Percentiles rank a stretch among this genome's conserved stretches.
These are phyloP conservation scores for Lethenteron camtschaticum DNA, from an alignment of 2,113 vertebrate species.

Conservation along the genomic window DNA sequence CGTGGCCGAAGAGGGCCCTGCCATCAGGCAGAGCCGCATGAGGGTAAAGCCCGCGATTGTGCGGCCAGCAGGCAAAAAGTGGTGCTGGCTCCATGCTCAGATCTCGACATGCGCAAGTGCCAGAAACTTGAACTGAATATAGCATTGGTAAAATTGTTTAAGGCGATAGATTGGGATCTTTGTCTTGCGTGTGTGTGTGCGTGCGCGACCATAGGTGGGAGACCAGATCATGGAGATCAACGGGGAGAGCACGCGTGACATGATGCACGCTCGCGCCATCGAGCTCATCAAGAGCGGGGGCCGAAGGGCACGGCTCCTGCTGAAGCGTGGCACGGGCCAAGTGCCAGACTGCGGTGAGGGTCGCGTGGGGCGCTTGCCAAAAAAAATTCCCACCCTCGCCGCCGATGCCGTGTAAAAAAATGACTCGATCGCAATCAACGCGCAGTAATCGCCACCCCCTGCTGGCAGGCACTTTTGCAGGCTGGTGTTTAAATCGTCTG, in stretches of 20 bases:
- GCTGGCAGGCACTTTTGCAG: too few relatives aligned
- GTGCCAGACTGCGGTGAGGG: constrained; percentile 86
- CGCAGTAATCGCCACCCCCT: too few relatives aligned
- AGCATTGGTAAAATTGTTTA: too few relatives aligned
- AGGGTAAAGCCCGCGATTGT: constrained; percentile 23
- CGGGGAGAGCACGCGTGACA: constrained; percentile 78
- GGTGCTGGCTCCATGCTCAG: too few relatives aligned
- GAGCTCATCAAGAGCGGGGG: constrained; percentile 95
- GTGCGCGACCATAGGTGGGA: constrained; percentile 45
- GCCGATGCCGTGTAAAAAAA: too few relatives aligned
- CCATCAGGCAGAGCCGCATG: constrained; percentile 63
- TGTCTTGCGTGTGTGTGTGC: background rate
- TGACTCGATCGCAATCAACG: too few relatives aligned
- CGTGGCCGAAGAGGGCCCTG: constrained; percentile 70
- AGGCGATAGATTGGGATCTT: too few relatives aligned
- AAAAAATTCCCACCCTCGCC: too few relatives aligned
- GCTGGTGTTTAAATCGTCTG: too few relatives aligned
- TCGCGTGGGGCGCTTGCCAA: background rate
- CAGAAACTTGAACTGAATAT: too few relatives aligned
- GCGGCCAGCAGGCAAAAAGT: too few relatives aligned
- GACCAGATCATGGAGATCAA: constrained; percentile 99
- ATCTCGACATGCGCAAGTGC: too few relatives aligned
- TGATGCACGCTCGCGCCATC: constrained; percentile 83
- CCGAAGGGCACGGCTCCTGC: constrained; percentile 56
- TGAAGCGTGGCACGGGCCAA: constrained; percentile 84